Base-by-base conservation (phyloP, 2,888 invertebrate genomes). In the Torymus auratus region DNA sequence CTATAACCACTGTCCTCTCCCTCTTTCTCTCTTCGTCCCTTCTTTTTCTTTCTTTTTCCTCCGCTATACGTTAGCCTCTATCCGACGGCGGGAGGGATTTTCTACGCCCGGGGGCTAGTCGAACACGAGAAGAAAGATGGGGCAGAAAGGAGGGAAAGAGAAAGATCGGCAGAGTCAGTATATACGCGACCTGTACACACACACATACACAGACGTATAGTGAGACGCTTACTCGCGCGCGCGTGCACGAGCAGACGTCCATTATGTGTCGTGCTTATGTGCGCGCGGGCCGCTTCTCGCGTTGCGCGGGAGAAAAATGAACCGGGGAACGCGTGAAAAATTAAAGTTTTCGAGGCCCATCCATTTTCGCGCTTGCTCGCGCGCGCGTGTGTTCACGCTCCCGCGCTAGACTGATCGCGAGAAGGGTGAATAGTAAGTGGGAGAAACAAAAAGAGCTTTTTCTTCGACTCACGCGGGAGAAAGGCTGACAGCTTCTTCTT, bases 341-440 rank as follows among this genome's bases (percentile, higher is more conserved):
- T 83, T 83, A 81, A 83, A 81, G 60, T 82, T 82, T 82, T 68
- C 64, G 72, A 80, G 68, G 72, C 76, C 80, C 79, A 82, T 82
- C 71, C 82, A 82, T 79, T 71, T 61, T 65, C 28, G 14, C 53
- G 17, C 15, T 11, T 20, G 53, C 53, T 20, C 14, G 61, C 23
- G n/a, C n/a, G 28, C 10, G 58, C 15, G 17, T 14, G 17, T 15
- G 17, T 60, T 15, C 11, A 41, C 41, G 41, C 41, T 14, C 64
- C 23, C 20, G 64, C 50, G 53, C 73, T 73, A 61, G 69, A 69
- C 65, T 71, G 71, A 79, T 73, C 23, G 69, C 53, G 41, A 56
- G 52, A 56, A 55, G 20, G 10, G 53, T n/a, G 61, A 53, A 73
- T 23, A 61, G 68, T 53, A 55, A 75, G 28, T 13, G 56, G 52